phyloP scores from a whole-genome alignment of 2,797 vertebrate species.

The Poeciliopsis infans region DNA sequence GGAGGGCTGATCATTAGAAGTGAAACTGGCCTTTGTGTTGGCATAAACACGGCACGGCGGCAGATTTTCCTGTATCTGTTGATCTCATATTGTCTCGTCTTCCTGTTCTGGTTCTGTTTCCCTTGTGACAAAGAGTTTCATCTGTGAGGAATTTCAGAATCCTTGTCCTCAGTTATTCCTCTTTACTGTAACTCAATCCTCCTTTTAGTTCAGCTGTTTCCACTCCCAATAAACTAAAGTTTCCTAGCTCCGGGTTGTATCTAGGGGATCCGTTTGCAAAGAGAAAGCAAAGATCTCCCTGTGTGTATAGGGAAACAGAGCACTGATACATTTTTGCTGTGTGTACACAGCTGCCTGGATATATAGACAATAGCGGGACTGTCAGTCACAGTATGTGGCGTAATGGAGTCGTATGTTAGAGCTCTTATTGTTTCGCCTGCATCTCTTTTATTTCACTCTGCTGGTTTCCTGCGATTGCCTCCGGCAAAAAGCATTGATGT shows the following conservation, averaged over 20 bases:
- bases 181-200: conserved; percentile 24
- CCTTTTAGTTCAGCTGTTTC: conserved; percentile 31
- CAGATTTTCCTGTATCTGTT: conserved; percentile 6
- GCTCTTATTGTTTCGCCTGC: conserved; percentile 13
- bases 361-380: conserved; percentile 61
- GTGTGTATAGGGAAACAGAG: conserved; percentile 73
- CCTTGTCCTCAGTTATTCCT: conserved; percentile 8
- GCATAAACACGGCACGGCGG: conserved; percentile 1
- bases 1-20: conserved; percentile 10
- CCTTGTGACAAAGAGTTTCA: conserved; percentile 19
- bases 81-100: conserved; percentile 16
- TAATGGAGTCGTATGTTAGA: conserved; percentile 34
- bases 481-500: conserved; percentile 42
- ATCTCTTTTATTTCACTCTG: not conserved
- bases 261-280: conserved; percentile 68
- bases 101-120: conserved; percentile 33
- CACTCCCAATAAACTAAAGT: conserved; percentile 30
- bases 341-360: conserved; percentile 76
- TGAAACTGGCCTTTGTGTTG: conserved; percentile 8
- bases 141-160: conserved; percentile 20
- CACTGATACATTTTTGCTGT: conserved; percentile 78
- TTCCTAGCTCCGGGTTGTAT: conserved; percentile 62
- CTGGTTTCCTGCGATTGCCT: conserved; percentile 16
- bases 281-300: conserved; percentile 52
- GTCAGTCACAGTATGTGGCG: conserved; percentile 48